Conservation (phyloP, 2,797 vertebrate genomes). For the Mormyrops boulengeri region DNA sequence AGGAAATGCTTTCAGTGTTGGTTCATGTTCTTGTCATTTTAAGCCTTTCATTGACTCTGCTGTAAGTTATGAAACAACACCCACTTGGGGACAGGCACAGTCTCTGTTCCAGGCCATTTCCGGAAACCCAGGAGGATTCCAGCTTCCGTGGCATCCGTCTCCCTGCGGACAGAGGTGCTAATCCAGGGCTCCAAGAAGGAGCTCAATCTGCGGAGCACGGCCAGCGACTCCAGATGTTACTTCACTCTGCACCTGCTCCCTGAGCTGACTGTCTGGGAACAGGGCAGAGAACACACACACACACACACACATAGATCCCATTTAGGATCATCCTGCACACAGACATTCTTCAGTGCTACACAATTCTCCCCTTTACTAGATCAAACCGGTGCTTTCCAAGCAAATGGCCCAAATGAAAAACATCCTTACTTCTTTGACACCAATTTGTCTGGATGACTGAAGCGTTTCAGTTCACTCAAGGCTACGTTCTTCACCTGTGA, state of each 20-base stretch:
- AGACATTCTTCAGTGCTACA: background rate
- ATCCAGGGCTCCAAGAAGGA: constrained; percentile 43
- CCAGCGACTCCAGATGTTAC: constrained; percentile 55
- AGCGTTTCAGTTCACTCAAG: background rate
- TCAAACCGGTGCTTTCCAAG: background rate
- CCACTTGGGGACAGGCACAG: constrained; percentile 30
- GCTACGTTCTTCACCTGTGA: background rate
- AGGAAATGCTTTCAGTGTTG: background rate
- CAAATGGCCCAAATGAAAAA: background rate
- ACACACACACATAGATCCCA: constrained; percentile 22
- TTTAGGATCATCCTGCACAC: constrained; percentile 12
- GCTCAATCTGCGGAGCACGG: constrained; percentile 52
- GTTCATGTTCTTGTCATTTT: background rate
- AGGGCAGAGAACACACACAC: background rate
- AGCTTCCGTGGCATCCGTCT: constrained; percentile 49
- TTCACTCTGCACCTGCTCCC: constrained; percentile 57
- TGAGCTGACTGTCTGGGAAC: constrained; percentile 41
- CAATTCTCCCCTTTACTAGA: background rate
- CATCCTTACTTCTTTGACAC: background rate
- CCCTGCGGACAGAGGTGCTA: constrained; percentile 39
- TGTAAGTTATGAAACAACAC: constrained; percentile 21
- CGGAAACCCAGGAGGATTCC: constrained; percentile 39
- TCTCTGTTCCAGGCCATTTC: constrained; percentile 49
- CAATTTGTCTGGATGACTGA: background rate
- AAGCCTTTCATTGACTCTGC: background rate